Conservation (phyloP, 2,888 invertebrate species). For the Pecten maximus region DNA sequence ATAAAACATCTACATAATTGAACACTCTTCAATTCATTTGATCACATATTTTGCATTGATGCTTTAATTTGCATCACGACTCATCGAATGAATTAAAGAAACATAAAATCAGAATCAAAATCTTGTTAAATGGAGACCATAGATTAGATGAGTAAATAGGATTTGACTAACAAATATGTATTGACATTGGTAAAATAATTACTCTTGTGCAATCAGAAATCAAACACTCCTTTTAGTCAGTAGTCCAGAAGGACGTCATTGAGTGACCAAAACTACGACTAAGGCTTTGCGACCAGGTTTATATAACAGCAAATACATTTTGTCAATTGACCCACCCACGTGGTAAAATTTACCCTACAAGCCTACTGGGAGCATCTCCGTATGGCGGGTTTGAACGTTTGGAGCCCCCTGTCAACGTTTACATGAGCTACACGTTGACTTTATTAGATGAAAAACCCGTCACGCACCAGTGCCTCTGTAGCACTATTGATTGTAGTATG, state of each 20-base stretch:
- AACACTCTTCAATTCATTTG: not conserved
- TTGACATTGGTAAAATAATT: not conserved
- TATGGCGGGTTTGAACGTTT: conserved; percentile 23
- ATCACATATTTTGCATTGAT: no score
- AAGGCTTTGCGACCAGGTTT: not conserved
- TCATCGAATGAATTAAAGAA: no score
- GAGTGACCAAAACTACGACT: not conserved
- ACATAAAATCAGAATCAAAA: no score
- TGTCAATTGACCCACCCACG: conserved; percentile 13
- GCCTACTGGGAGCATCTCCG: not conserved
- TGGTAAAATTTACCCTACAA: not conserved
- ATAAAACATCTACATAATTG: not conserved
- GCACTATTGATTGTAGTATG: not conserved
- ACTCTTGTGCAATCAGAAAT: not conserved
- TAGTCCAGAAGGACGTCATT: not conserved
- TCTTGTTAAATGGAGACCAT: no score
- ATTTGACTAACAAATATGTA: not conserved
- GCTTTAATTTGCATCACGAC: no score
- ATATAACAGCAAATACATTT: not conserved
- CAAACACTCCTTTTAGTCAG: not conserved
- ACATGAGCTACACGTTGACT: not conserved
- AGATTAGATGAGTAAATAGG: not conserved
- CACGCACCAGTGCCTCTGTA: not conserved
- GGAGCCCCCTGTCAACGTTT: conserved; percentile 6
- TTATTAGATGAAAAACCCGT: conserved; percentile 31